A percentile compares a stretch with the other conserved stretches of the same genome.
phyloP scores from a whole-genome alignment of 2,888 invertebrate genomes.

The Sphaeridia pumilis region DNA sequence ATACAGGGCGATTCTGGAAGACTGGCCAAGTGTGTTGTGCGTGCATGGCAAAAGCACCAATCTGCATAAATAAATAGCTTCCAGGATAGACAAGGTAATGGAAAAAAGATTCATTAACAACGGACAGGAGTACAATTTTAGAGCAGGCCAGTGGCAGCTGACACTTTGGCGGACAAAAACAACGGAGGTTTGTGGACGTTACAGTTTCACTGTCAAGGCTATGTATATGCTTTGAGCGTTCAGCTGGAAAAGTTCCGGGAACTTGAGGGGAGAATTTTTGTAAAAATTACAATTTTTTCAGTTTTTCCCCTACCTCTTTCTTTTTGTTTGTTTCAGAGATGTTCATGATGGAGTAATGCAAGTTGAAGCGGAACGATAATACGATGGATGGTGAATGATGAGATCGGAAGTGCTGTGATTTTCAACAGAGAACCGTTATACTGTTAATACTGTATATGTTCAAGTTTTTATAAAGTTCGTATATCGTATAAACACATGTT shows the following conservation, averaged over 20 bases:
- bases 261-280: background rate
- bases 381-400: no score
- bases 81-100: no score
- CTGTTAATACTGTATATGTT: no score
- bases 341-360: background rate
- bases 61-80: slow-evolving; percentile 2
- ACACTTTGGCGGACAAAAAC: background rate
- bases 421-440: no score
- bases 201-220: no score
- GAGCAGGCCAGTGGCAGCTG: background rate
- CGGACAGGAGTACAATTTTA: background rate
- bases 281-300: background rate
- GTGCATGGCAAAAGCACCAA: background rate
- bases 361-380: background rate
- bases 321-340: background rate
- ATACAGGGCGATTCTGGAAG: background rate
- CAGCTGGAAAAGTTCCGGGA: no score
- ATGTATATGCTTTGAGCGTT: no score
- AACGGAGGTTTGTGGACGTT: background rate
- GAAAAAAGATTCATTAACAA: background rate
- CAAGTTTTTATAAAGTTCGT: no score
- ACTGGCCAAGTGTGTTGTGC: background rate
- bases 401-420: no score
- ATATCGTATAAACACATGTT: no score
- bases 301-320: background rate